Base-by-base conservation (phyloP, 2,888 invertebrate species). In the Cancer borealis region DNA sequence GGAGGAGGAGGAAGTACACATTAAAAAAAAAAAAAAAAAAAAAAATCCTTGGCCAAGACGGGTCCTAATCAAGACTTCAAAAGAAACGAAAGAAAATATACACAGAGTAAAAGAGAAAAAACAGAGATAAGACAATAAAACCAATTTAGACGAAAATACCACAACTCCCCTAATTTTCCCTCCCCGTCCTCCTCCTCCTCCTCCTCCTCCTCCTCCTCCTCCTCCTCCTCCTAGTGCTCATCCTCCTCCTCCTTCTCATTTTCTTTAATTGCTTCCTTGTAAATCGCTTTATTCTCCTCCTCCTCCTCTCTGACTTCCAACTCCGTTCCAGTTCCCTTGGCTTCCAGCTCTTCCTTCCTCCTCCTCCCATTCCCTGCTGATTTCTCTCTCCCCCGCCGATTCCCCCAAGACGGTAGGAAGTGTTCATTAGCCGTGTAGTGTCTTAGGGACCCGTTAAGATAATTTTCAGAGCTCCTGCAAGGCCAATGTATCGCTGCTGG, bases 401-500 rank as follows among this genome's bases (percentile, higher is more conserved):
- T 12, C 79, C 79, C 79, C 79, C 79, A 79, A 79, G 79, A 14
- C 79, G 26, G 79, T 10, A 26, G 79, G 79, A 79, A 79, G 79
- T 79, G 79, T 79, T 79, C 79, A 79, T 79, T 79, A 79, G 79
- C 79, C 79, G 30, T 30, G 79, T 30, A 30, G 79, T 79, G 79
- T 79, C 79, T 79, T 79, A 79, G 79, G 79, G 30, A 30, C 79
- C 79, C 79, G 79, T 79, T 79, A 79, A 79, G 79, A 79, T 79
- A 79, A 79, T 79, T 79, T 79, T 79, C 79, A 79, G 79, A 30
- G 30, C 79, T 30, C 8, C 79, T 79, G 30, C 79, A 79, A 79
- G 30, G 79, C 30, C 79, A 30, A 79, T 79, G 79, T 79, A 79
- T 79, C 79, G 30, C 26, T 30, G 26, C 6, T 30, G 79, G 30